Evolutionary conservation across 2,113 vertebrate genomes (phyloP).

Genomic region (Tetraodon nigroviridis): DNA sequence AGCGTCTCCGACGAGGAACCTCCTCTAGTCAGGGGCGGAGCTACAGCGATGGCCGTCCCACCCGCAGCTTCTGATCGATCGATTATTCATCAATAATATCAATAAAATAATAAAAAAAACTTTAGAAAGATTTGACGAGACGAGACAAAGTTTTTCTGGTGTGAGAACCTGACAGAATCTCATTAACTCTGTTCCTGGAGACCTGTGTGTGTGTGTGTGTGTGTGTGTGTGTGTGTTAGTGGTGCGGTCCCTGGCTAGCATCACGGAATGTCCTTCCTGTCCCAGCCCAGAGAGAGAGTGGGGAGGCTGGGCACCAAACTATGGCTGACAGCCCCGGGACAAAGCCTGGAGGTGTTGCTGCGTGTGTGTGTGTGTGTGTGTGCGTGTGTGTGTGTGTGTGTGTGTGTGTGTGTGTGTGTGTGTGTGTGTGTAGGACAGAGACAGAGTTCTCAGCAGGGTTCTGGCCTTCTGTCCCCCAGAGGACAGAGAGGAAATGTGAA

Average conservation of each 20-base stretch:
- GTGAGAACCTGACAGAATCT: constrained; percentile 62
- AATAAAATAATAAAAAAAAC: no score
- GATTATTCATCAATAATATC: no score
- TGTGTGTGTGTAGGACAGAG: constrained; percentile 53
- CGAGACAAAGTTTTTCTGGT: constrained; percentile 5
- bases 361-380: constrained; percentile 68
- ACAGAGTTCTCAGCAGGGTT: constrained; percentile 78
- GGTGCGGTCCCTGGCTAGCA: constrained; percentile 73
- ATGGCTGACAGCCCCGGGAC: constrained; percentile 82
- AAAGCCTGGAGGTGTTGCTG: constrained; percentile 76
- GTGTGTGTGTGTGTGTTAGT: constrained; percentile 9
- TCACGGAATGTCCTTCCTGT: constrained; percentile 90
- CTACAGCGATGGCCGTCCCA: no score
- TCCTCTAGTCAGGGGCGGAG: no score
- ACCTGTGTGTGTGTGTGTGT: constrained; percentile 39
- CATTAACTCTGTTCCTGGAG: constrained; percentile 62
- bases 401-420: no score
- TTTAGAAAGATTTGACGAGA: neutral
- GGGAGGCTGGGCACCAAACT: constrained; percentile 78
- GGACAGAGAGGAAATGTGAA: constrained; percentile 75
- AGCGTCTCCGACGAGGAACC: no score
- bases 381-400: constrained; percentile 63
- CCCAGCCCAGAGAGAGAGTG: constrained; percentile 76
- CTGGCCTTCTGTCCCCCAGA: constrained; percentile 64
- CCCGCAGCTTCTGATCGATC: no score